phyloP scores from a whole-genome alignment of 2,888 invertebrate species.

The Megaustenia siamemsis region DNA sequence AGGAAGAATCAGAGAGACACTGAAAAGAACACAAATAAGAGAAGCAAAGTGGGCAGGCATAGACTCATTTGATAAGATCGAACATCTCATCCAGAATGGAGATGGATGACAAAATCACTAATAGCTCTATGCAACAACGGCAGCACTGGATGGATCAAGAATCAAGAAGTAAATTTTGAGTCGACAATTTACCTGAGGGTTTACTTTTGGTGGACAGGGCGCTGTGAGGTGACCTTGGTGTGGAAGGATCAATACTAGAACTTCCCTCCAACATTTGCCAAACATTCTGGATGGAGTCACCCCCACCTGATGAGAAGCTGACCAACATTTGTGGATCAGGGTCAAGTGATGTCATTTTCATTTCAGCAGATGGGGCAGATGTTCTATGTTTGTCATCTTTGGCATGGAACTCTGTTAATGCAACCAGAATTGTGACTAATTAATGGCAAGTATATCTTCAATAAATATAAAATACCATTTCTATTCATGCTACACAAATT shows the following conservation, averaged over 20 bases:
- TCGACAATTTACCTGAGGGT: neutral
- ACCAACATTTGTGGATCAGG: constrained; percentile 49
- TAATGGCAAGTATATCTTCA: too few species aligned
- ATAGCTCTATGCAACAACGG: too few species aligned
- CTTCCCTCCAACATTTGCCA: constrained; percentile 76
- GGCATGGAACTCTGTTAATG: neutral
- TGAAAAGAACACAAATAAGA: too few species aligned
- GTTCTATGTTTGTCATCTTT: neutral
- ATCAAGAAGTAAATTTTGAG: neutral
- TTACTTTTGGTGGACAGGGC: neutral
- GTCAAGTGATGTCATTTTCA: neutral
- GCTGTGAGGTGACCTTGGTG: neutral
- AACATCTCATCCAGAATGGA: too few species aligned
- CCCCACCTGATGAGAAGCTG: constrained; percentile 77
- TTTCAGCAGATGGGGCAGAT: too few species aligned
- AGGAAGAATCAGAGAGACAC: too few species aligned
- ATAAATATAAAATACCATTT: too few species aligned
- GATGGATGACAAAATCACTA: too few species aligned
- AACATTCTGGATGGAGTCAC: constrained; percentile 76
- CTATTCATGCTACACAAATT: too few species aligned
- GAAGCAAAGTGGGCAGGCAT: too few species aligned
- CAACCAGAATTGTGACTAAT: neutral
- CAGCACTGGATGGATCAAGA: too few species aligned
- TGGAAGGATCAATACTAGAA: constrained; percentile 51
- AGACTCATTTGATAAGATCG: too few species aligned